Conservation (phyloP, 2,888 invertebrate species). For the Galerucella pusilla region DNA sequence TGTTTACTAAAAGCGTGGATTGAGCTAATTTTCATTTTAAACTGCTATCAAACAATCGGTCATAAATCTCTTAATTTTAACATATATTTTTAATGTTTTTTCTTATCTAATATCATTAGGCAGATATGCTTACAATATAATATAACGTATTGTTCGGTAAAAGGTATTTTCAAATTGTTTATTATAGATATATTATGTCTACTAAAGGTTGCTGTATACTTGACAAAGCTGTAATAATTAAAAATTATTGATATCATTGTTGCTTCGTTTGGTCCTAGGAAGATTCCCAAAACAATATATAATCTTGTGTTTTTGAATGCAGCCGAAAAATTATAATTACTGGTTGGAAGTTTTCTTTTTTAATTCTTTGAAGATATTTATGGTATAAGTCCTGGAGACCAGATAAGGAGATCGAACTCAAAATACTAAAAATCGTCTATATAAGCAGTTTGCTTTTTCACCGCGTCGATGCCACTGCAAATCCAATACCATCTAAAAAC, state of each 20-base stretch:
- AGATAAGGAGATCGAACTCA: no score
- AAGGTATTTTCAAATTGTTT: neutral
- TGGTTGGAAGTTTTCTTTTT: no score
- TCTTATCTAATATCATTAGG: constrained; percentile 19
- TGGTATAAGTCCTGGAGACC: no score
- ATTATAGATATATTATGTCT: neutral
- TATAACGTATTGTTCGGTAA: neutral
- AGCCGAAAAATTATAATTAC: no score
- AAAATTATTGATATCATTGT: constrained; percentile 12
- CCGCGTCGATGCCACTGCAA: no score
- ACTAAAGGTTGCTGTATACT: neutral
- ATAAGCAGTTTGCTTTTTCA: no score
- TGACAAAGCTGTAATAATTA: constrained; percentile 5
- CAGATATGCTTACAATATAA: constrained; percentile 6
- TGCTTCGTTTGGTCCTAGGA: constrained; percentile 2
- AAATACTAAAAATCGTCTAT: no score
- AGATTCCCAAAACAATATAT: neutral
- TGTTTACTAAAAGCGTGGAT: neutral
- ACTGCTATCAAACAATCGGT: neutral
- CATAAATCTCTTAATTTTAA: constrained; percentile 10
- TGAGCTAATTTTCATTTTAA: neutral
- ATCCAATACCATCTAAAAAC: no score
- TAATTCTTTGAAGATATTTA: no score
- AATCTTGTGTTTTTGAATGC: neutral
- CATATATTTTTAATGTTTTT: constrained; percentile 9